Evolutionary conservation across 2,888 invertebrate genomes (phyloP), one percentile per base, ranked within the genome.

Genomic region (Yponomeuta plumbellus): DNA sequence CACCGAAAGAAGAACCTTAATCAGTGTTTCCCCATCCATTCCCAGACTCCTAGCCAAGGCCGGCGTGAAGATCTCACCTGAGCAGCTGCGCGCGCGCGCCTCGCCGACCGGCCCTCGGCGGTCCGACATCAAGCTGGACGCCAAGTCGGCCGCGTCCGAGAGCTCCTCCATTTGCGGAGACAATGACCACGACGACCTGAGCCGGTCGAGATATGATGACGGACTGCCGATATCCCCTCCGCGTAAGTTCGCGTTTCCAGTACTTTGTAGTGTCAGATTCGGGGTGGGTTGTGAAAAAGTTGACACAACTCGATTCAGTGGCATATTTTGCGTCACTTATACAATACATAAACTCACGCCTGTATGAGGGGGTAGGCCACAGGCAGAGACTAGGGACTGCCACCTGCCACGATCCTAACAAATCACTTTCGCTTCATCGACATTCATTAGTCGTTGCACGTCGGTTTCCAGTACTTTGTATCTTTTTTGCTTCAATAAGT

Each of bases 21-120:
- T 44, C 44, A 5, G 34, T 34, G 3, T 34, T 34, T 6, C 8
- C 34, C 34, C 44, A 52, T 17, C 44, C 44, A 17, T 52, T 52
- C 6, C 17, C 73, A 94, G 96, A 71, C 88, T 97, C 70, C 87
- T 97, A 70, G 96, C 97, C 56, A 97, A 97, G 83, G 97, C 97
- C 0, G 97, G 97, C 11, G 96, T 97, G 11, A 97, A 96, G 83
- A 96, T 97, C 66, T 95, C 95, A 10, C 94, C 97, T 0, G 96
- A 97, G 21, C 97, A 97, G 79, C 83, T 97, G 23, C 89, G 96
- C 56, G 97, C 97, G 0, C 92, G 97, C 39, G 96, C 97, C 0
- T 97, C 97, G 0, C 97, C 97, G 0, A 97, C 97, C 1, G 96
- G 97, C 4, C 95, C 96, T 2, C 91, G 95, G 17, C 92, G 95